Conservation (phyloP, 2,888 invertebrate species). For the Epinotia ramella region DNA sequence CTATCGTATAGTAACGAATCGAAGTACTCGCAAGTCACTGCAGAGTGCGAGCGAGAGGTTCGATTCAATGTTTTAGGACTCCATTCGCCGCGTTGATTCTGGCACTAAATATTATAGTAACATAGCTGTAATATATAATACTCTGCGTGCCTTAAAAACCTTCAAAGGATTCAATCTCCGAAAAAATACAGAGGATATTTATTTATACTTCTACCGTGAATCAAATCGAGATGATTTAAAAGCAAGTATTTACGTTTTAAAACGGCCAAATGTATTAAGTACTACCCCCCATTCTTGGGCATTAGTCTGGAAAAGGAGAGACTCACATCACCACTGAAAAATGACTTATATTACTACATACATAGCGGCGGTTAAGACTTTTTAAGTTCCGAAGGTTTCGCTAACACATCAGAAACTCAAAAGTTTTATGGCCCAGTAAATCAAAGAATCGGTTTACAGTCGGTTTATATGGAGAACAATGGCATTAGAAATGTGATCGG, state of each 20-base stretch:
- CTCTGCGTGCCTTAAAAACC: neutral
- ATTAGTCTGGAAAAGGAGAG: neutral
- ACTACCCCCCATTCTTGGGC: too few relatives aligned
- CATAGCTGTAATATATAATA: too few relatives aligned
- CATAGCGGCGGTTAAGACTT: neutral
- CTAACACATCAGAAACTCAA: slow-evolving; percentile 49
- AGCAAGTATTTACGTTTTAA: neutral
- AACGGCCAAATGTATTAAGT: too few relatives aligned
- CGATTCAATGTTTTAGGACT: too few relatives aligned
- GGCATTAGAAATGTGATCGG: slow-evolving; percentile 30
- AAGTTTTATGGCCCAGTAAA: slow-evolving; percentile 52
- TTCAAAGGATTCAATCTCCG: neutral
- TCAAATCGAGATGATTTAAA: neutral
- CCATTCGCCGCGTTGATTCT: too few relatives aligned
- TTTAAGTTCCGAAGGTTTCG: neutral
- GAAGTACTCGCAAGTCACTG: too few relatives aligned
- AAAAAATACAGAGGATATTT: neutral
- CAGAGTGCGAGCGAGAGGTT: too few relatives aligned
- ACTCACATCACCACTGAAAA: neutral
- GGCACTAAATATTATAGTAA: too few relatives aligned
- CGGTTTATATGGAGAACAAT: slow-evolving; percentile 45
- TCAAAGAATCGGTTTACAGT: slow-evolving; percentile 43
- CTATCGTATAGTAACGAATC: too few relatives aligned
- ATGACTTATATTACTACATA: neutral
- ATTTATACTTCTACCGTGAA: neutral